Conservation (phyloP, 92 coral and sea anemone genomes). For the Meandrina meandrites region DNA sequence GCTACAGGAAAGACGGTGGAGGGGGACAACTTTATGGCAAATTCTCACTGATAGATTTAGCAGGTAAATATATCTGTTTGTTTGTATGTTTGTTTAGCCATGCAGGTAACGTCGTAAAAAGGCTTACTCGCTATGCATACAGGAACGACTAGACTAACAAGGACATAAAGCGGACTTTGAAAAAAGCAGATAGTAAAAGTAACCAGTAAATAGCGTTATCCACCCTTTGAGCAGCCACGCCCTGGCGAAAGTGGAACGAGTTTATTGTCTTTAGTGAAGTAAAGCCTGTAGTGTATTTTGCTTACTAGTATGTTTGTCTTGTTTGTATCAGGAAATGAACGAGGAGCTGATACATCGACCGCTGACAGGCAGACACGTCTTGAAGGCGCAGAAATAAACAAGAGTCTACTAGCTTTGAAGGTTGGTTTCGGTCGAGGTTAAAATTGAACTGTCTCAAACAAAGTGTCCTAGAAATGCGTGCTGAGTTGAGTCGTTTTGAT, state of each 20-base stretch:
- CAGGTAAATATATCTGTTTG: constrained; percentile 82
- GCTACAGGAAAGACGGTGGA: constrained; percentile 91
- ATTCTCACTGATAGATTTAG: constrained; percentile 95
- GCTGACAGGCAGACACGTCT: constrained; percentile 95
- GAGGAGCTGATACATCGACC: constrained; percentile 96
- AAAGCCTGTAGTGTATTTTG: neutral
- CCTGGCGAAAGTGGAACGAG: too few relatives aligned
- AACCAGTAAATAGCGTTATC: too few relatives aligned
- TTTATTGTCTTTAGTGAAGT: neutral
- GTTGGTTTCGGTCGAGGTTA: constrained; percentile 30
- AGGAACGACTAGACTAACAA: neutral
- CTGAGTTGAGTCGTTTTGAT: neutral
- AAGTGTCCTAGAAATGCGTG: neutral
- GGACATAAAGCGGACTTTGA: too few relatives aligned
- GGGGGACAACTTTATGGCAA: constrained; percentile 97
- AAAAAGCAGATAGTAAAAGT: too few relatives aligned
- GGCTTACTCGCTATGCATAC: neutral
- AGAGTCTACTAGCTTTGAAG: constrained; percentile 95
- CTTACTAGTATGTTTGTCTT: neutral
- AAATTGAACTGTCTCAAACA: neutral
- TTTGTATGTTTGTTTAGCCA: neutral
- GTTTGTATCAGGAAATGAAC: constrained; percentile 74
- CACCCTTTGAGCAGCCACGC: too few relatives aligned
- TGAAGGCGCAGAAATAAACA: constrained; percentile 98
- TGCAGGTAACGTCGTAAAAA: neutral